Conservation (phyloP, 2,888 invertebrate species). For the Therioaphis trifolii region DNA sequence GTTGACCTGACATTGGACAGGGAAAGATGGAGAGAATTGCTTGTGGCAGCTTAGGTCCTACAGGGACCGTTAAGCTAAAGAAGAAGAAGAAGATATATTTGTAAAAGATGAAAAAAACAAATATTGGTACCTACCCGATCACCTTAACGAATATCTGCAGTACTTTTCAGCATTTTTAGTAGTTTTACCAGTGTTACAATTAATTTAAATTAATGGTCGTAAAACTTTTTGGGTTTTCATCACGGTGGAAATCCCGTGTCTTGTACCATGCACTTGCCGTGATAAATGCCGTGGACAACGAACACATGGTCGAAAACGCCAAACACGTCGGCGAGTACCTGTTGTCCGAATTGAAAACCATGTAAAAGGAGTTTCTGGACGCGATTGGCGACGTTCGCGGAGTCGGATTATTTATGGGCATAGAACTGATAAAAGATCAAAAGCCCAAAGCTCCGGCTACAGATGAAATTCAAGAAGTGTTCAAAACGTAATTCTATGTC, state of each 20-base stretch:
- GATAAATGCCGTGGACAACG: constrained; percentile 90
- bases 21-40: no score
- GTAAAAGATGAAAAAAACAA: no score
- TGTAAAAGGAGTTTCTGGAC: constrained; percentile 69
- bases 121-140: no score
- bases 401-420: constrained; percentile 92
- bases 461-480: constrained; percentile 81
- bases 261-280: constrained; percentile 98
- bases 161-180: no score
- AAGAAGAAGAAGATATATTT: no score
- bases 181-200: no score
- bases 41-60: no score
- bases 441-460: constrained; percentile 81
- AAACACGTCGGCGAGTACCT: constrained; percentile 84
- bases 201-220: no score
- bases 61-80: no score
- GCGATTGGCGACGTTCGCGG: constrained; percentile 92
- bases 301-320: constrained; percentile 86
- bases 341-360: constrained; percentile 70
- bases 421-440: constrained; percentile 88
- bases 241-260: constrained; percentile 99
- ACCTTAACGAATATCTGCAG: no score
- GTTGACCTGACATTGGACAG: no score
- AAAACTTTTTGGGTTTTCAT: no score
- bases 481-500: constrained; percentile 77